phyloP scores from a whole-genome alignment of 2,797 vertebrate species.

The Poeciliopsis turneri region DNA sequence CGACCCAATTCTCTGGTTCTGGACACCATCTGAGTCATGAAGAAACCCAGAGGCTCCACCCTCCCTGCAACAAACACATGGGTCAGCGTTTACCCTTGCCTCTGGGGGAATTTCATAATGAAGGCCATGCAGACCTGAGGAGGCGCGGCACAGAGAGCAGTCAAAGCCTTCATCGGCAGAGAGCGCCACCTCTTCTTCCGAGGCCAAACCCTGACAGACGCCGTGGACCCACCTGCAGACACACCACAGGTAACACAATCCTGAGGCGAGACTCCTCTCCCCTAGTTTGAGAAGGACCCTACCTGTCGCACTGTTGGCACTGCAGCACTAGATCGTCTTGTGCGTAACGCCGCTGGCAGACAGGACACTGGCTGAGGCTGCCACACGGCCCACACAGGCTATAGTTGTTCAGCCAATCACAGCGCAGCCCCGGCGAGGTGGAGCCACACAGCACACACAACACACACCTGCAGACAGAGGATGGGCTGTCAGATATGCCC shows the following conservation, averaged over 20 bases:
- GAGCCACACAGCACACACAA: conserved; percentile 94
- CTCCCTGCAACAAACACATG: conserved; percentile 49
- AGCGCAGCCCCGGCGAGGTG: conserved; percentile 87
- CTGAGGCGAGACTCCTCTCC: neutral
- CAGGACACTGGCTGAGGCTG: conserved; percentile 88
- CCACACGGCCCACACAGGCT: conserved; percentile 92
- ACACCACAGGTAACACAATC: neutral
- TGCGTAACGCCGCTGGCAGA: conserved; percentile 84
- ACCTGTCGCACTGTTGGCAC: conserved; percentile 95
- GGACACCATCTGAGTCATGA: conserved; percentile 73
- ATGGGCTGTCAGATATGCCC: neutral
- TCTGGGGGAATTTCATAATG: neutral
- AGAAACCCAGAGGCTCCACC: conserved; percentile 60
- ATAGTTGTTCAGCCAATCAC: conserved; percentile 97
- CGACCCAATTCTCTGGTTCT: conserved; percentile 91
- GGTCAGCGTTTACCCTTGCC: neutral
- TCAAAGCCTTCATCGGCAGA: conserved; percentile 92
- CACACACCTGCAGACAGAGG: conserved; percentile 73
- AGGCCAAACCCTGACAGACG: conserved; percentile 89
- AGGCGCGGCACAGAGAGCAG: conserved; percentile 88
- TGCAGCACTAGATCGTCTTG: conserved; percentile 94
- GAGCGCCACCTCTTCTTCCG: conserved; percentile 91
- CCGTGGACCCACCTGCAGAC: conserved; percentile 92
- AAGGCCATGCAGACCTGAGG: conserved; percentile 75
- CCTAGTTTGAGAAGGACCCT: conserved; percentile 7